Evolutionary conservation across 2,888 invertebrate genomes (phyloP), one percentile per base, ranked within the genome.

Genomic region (Cecidostiba fungosa): DNA sequence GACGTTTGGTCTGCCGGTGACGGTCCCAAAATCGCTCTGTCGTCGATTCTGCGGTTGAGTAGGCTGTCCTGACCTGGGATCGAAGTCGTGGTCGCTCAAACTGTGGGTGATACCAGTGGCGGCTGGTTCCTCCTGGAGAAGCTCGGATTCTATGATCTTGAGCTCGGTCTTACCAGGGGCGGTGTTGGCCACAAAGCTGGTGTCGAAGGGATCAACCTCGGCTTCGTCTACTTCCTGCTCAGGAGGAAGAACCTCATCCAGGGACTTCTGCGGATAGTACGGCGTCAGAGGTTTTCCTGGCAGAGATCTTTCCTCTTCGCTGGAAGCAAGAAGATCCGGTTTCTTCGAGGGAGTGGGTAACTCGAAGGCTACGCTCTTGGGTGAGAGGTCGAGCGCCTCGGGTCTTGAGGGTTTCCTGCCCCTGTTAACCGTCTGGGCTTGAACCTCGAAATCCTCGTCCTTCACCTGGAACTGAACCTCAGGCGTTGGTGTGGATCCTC

Each of bases 221-320:
- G 89, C 89, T 19, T 91, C 91, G 12, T 93, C 92, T 87, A 94
- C 94, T 89, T 95, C 94, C 89, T 93, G 91, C 6, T 94, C 91
- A 84, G 94, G 94, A 62, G 95, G 95, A 77, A 96, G 94, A 3
- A 95, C 94, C 81, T 95, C 93, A 89, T 96, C 95, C 29, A 92
- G 82, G 0, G 92, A 92, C 47, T 92, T 92, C 87, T 96, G 94
- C 0, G 96, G 95, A 92, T 97, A 97, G 90, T 97, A 97, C 0
- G 97, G 97, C 5, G 97, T 97, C 78, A 97, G 91, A 4, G 97
- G 97, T 91, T 97, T 97, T 39, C 94, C 94, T 0, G 91, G 90
- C 79, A 95, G 94, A 90, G 95, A 96, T 47, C 93, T 94, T 87
- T 94, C 94, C 90, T 96, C 96, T 87, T 94, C 94, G 84, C 93